Evolutionary conservation across 1,140 invertebrate species (phyloP).

Genomic region (Zaprionus tsacasi): DNA sequence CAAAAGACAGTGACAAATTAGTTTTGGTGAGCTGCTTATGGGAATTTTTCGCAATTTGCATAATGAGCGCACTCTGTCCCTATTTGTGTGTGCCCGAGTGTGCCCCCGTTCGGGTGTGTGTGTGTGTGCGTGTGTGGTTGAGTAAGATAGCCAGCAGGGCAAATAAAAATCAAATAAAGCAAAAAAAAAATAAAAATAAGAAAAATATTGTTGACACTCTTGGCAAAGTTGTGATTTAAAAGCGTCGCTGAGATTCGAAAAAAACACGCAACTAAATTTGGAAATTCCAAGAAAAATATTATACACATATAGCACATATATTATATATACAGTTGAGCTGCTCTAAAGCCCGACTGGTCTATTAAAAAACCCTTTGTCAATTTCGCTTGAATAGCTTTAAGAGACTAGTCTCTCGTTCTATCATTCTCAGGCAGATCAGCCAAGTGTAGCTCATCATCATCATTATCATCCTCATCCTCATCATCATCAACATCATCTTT

Average conservation of each 20-base stretch:
- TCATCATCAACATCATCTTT: background rate
- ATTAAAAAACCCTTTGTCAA: slow-evolving; percentile 7
- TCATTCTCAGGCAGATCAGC: slow-evolving; percentile 1
- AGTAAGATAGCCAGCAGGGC: slow-evolving; percentile 28
- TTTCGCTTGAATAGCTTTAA: slow-evolving; percentile 12
- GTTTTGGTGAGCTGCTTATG: slow-evolving; percentile 81
- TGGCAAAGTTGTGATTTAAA: slow-evolving; percentile 58
- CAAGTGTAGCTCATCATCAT: background rate
- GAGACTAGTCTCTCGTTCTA: slow-evolving; percentile 6
- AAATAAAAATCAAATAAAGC: slow-evolving; percentile 66
- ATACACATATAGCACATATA: background rate
- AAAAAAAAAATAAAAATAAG: slow-evolving; percentile 61
- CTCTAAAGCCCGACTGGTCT: background rate
- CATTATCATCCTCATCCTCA: background rate
- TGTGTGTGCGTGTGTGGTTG: slow-evolving; percentile 10
- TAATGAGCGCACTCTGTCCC: slow-evolving; percentile 63
- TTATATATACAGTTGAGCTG: background rate
- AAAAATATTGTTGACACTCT: slow-evolving; percentile 76
- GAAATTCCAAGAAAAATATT: slow-evolving; percentile 15
- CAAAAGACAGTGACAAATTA: slow-evolving; percentile 82
- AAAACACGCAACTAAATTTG: slow-evolving; percentile 26
- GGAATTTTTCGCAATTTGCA: slow-evolving; percentile 80
- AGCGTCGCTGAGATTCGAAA: slow-evolving; percentile 21
- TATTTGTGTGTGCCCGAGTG: slow-evolving; percentile 24
- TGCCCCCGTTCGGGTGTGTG: background rate